A percentile compares a stretch with the other conserved stretches of the same genome.
These are phyloP conservation scores for Aphrocallistes beatrix DNA, from an alignment of 37 sponge, comb jelly and placozoan genomes.

Conservation along the genomic window DNA sequence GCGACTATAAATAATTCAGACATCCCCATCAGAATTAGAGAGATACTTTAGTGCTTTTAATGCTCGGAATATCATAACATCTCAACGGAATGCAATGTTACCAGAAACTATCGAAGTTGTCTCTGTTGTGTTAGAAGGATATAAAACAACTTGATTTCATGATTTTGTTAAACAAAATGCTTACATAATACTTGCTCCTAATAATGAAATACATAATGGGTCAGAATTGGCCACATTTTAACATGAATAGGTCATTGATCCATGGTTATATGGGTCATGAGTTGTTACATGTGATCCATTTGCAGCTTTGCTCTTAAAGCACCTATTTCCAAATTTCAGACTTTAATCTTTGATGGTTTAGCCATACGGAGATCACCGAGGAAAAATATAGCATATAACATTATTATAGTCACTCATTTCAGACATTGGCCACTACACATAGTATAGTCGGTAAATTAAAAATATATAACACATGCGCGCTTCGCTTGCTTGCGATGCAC, in stretches of 20 bases:
- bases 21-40: not conserved
- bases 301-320: not conserved
- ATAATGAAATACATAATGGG: not conserved
- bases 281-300: not conserved
- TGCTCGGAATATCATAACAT: not conserved
- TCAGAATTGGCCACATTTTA: not conserved
- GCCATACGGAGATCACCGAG: too few relatives aligned
- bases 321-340: too few relatives aligned
- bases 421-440: too few relatives aligned
- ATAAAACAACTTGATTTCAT: not conserved
- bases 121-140: not conserved
- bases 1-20: not conserved
- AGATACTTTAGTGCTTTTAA: conserved; percentile 12
- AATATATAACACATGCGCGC: too few relatives aligned
- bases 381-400: too few relatives aligned
- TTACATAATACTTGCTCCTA: not conserved
- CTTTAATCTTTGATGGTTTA: too few relatives aligned
- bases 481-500: too few relatives aligned
- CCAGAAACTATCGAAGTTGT: not conserved
- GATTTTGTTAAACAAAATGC: not conserved
- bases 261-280: too few relatives aligned
- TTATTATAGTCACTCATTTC: too few relatives aligned
- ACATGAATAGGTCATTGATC: too few relatives aligned
- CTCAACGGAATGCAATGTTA: not conserved
- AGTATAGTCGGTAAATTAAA: too few relatives aligned